These are phyloP conservation scores for Pseudorhiza aurosa DNA, from an alignment of 30 jellyfish, hydroid and myxozoan species.

Conservation along the genomic window DNA sequence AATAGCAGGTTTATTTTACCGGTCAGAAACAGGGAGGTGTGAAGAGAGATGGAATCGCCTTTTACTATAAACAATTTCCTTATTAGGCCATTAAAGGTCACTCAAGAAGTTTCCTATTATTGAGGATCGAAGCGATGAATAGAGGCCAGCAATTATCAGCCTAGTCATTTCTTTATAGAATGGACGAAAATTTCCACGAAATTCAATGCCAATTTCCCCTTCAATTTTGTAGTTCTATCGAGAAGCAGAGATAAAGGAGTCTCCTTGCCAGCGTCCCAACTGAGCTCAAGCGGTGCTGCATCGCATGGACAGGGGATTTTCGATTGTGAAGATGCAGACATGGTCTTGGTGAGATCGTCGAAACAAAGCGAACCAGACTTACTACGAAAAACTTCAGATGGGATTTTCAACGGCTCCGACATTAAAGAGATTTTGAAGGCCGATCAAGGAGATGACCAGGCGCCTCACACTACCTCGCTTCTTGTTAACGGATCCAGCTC, in stretches of 20 bases:
- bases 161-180: too few species aligned
- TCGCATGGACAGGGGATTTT: conserved; percentile 53
- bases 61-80: background rate
- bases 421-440: conserved; percentile 48
- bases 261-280: conserved; percentile 37
- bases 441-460: background rate
- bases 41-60: background rate
- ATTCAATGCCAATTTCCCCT: background rate
- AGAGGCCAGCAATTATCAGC: too few species aligned
- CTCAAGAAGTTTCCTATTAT: too few species aligned
- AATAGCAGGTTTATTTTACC: background rate
- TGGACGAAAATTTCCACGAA: too few species aligned
- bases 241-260: conserved; percentile 17
- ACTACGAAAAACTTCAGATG: conserved; percentile 35
- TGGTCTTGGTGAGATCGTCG: conserved; percentile 59
- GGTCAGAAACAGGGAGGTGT: background rate
- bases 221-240: conserved; percentile 25
- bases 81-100: background rate
- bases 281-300: conserved; percentile 54
- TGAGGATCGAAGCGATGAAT: too few species aligned
- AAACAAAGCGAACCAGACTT: conserved; percentile 28
- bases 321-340: conserved; percentile 63
- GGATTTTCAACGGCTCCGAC: conserved; percentile 56
- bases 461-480: background rate
- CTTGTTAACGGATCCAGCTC: conserved; percentile 54